Base-by-base conservation (phyloP, 2,888 invertebrate species). In the Pantelozetes paolii region DNA sequence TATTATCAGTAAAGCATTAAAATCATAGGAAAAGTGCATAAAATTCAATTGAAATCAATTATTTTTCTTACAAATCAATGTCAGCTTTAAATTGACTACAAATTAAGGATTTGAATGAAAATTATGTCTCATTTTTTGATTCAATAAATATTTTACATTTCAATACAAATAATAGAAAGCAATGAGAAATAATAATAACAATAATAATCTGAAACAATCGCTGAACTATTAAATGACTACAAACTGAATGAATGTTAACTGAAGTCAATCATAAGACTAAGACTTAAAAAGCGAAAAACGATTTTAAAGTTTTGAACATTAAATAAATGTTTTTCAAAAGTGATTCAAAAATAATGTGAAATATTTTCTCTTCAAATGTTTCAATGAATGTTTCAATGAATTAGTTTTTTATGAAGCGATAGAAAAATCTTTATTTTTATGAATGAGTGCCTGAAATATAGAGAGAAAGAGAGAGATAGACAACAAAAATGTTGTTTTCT, bases 191-290 rank as follows among this genome's bases (percentile, higher is more conserved):
- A 2, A 50, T 8, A 50, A 20, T 20, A 50, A 50, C 20, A 50
- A 50, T 20, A 18, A 50, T 50, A 20, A 50, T n/a, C 8, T n/a
- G 20, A 50, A 50, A 50, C 50, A 50, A 50, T 50, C 59, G 57
- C 57, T 57, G 28, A 28, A 32, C 30, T 28, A 59, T 59, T 59
- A 59, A 59, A 59, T 59, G 23, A 59, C 59, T 59, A 59, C 59
- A 59, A 59, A 59, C 32, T 13, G 28, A 30, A 30, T 59, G 20
- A 50, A 50, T 50, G 20, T n/a, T 50, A 50, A 50, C n/a, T 20
- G 6, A 18, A 50, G 18, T 50, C 18, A 50, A 50, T 20, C 50
- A 20, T 20, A 50, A 20, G 50, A n/a, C 20, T 50, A 20, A 45
- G 2, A 45, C 45, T 13, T 18, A 45, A 45, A 20, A 20, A 8